These are phyloP conservation scores for Oreonectes daqikongensis DNA, from an alignment of 2,797 vertebrate genomes.

Conservation along the genomic window DNA sequence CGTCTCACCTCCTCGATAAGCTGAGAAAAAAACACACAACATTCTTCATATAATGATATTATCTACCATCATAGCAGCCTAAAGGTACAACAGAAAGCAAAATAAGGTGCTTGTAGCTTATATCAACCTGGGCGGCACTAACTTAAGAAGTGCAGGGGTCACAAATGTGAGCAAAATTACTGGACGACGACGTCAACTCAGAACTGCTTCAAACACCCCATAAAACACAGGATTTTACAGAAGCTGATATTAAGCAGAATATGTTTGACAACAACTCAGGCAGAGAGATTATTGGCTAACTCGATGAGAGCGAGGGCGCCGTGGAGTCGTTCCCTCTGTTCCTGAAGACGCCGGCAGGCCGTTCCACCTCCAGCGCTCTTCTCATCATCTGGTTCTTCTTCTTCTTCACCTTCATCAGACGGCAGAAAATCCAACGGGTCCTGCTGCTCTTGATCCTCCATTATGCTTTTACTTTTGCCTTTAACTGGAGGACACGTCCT, in stretches of 20 bases:
- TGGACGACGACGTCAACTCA: neutral
- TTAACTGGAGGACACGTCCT: constrained; percentile 82
- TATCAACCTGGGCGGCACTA: constrained; percentile 65
- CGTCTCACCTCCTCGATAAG: constrained; percentile 76
- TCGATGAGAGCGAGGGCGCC: constrained; percentile 95
- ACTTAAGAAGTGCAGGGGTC: constrained; percentile 50
- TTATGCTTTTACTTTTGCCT: constrained; percentile 81
- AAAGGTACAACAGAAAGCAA: constrained; percentile 80
- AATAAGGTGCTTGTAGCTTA: constrained; percentile 99
- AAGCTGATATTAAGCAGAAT: neutral
- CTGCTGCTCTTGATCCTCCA: constrained; percentile 95
- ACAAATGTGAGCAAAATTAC: constrained; percentile 4
- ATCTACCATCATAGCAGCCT: constrained; percentile 99
- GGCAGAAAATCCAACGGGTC: constrained; percentile 92
- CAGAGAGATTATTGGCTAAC: constrained; percentile 92
- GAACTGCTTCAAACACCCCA: neutral
- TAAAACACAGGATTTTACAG: constrained; percentile 1
- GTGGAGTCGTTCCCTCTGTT: constrained; percentile 93
- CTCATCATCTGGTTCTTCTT: constrained; percentile 82
- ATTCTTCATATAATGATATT: constrained; percentile 93
- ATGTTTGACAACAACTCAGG: constrained; percentile 62
- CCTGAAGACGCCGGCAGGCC: constrained; percentile 85
- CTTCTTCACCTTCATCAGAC: constrained; percentile 83
- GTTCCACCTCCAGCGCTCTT: constrained; percentile 82
- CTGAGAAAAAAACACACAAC: constrained; percentile 75